phyloP scores from a whole-genome alignment of 1,140 invertebrate genomes.

The Aphidius ervi region DNA sequence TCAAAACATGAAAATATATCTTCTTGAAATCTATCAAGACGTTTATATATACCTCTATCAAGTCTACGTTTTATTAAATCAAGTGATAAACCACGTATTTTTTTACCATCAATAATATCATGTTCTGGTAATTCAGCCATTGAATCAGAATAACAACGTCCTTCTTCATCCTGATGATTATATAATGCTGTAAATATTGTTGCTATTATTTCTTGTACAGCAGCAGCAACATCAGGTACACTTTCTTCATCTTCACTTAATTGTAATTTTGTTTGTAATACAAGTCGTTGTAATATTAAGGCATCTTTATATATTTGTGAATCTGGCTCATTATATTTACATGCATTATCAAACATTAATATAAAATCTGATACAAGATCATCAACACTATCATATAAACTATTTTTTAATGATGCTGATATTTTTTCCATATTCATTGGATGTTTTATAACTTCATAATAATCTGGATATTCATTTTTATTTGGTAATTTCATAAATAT shows the following conservation, averaged over 20 bases:
- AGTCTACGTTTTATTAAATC: slow-evolving; percentile 81
- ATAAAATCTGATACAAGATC: slow-evolving; percentile 91
- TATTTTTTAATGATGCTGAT: slow-evolving; percentile 77
- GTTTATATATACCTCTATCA: slow-evolving; percentile 83
- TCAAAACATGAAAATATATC: slow-evolving; percentile 94
- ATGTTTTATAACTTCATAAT: slow-evolving; percentile 96
- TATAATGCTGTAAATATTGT: slow-evolving; percentile 91
- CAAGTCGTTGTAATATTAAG: slow-evolving; percentile 84
- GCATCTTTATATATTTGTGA: slow-evolving; percentile 99
- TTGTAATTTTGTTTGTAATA: slow-evolving; percentile 87
- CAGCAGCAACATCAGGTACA: slow-evolving; percentile 80
- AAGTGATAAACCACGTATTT: slow-evolving; percentile 73
- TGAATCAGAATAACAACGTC: slow-evolving; percentile 92
- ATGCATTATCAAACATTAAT: slow-evolving; percentile 98
- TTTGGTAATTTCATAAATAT: slow-evolving; percentile 95
- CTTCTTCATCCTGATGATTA: slow-evolving; percentile 94
- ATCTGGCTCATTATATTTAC: slow-evolving; percentile 98
- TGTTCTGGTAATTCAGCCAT: slow-evolving; percentile 90
- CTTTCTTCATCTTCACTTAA: slow-evolving; percentile 82
- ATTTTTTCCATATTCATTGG: slow-evolving; percentile 98
- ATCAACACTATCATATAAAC: slow-evolving; percentile 79
- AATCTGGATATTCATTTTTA: slow-evolving; percentile 93
- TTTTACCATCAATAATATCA: slow-evolving; percentile 70
- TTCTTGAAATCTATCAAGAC: slow-evolving; percentile 93
- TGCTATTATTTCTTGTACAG: slow-evolving; percentile 87